A percentile compares a stretch with the other conserved stretches of the same genome.
Evolutionary conservation across 1,140 invertebrate species (phyloP).

Genomic region (Rhopalosiphum padi): DNA sequence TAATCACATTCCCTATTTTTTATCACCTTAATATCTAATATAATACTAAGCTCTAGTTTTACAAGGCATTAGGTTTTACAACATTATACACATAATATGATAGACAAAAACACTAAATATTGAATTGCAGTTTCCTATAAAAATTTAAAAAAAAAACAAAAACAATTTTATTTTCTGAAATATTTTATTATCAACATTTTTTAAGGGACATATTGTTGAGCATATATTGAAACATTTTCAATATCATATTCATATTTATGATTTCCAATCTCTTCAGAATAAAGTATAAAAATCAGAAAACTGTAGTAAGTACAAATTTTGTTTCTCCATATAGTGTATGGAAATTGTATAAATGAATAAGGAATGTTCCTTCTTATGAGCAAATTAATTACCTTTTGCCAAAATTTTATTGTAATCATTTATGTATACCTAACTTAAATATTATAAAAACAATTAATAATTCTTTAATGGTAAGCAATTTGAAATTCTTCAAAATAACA

Average conservation of each 20-base stretch:
- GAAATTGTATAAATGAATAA: conserved; percentile 40
- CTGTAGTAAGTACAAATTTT: conserved; percentile 44
- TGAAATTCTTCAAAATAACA: conserved; percentile 34
- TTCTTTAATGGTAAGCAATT: conserved; percentile 48
- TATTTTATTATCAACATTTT: conserved; percentile 35
- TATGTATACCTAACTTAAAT: conserved; percentile 49
- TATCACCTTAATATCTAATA: neutral
- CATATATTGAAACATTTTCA: conserved; percentile 27
- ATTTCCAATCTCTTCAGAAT: neutral
- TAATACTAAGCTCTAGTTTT: neutral
- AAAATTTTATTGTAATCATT: conserved; percentile 43
- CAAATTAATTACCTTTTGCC: conserved; percentile 50
- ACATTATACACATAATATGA: neutral
- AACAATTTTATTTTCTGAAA: conserved; percentile 25
- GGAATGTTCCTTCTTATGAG: conserved; percentile 55
- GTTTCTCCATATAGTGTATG: conserved; percentile 25
- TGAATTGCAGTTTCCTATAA: neutral
- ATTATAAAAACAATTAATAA: conserved; percentile 57
- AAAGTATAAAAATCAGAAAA: conserved; percentile 32
- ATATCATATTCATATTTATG: conserved; percentile 1
- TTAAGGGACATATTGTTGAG: conserved; percentile 38
- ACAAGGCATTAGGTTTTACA: neutral
- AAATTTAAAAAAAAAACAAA: neutral
- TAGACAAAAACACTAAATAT: neutral
- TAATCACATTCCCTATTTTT: neutral